Conservation (phyloP, 2,797 vertebrate species). For the Falco naumanni region DNA sequence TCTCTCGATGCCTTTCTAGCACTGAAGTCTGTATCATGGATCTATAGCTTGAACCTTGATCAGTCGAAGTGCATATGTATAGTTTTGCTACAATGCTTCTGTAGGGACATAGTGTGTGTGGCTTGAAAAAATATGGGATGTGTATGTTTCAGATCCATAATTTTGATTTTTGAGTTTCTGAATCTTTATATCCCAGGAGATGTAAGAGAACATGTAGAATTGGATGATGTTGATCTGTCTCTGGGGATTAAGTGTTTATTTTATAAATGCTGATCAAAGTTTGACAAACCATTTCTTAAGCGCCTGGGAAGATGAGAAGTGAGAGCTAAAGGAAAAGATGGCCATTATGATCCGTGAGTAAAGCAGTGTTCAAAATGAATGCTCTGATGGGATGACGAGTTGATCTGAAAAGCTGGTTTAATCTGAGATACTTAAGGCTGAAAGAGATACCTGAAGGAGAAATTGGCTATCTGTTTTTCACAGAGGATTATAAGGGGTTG, state of each 20-base stretch:
- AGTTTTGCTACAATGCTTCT: not conserved
- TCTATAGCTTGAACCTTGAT: not conserved
- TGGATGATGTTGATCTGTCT: not conserved
- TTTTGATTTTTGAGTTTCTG: not conserved
- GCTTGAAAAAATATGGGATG: not conserved
- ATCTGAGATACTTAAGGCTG: not conserved
- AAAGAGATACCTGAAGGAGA: not conserved
- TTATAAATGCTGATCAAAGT: not conserved
- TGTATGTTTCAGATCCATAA: not conserved
- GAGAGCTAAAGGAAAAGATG: not conserved
- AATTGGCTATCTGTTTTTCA: not conserved
- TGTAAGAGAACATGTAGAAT: not conserved
- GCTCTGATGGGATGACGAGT: not conserved
- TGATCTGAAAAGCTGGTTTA: not conserved
- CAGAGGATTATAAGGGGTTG: not conserved
- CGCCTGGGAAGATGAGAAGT: not conserved
- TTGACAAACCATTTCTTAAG: not conserved
- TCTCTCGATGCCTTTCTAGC: not conserved
- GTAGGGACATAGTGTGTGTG: not conserved
- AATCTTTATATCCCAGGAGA: not conserved
- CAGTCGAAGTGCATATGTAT: not conserved
- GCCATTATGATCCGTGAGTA: not conserved
- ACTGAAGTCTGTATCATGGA: not conserved
- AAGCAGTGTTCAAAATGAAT: not conserved
- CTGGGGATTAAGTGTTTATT: not conserved